These are phyloP conservation scores for Megaceryle alcyon DNA, from an alignment of 2,797 vertebrate genomes.

Conservation along the genomic window DNA sequence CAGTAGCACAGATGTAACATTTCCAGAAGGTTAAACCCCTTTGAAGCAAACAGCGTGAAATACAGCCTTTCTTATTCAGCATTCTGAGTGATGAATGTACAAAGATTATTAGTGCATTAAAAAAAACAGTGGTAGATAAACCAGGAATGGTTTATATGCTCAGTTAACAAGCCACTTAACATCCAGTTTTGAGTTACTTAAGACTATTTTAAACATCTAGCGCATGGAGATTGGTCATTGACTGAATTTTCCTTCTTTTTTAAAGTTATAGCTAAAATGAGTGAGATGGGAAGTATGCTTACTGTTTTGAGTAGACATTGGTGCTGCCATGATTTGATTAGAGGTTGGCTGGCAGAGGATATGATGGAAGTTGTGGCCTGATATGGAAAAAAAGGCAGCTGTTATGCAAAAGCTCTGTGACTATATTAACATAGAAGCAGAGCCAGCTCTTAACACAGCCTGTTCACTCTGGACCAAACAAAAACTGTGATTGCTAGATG, in stretches of 20 bases:
- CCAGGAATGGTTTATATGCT: neutral
- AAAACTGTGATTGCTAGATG: neutral
- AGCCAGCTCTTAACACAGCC: neutral
- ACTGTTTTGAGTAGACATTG: accelerated
- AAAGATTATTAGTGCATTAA: neutral
- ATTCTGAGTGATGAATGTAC: accelerated
- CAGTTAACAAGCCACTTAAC: neutral
- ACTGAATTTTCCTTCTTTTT: neutral
- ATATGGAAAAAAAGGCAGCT: neutral
- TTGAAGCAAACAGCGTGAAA: neutral
- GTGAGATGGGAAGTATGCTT: accelerated
- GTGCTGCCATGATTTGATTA: neutral
- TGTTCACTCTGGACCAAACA: neutral
- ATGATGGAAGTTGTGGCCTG: neutral
- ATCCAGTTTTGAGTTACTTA: neutral
- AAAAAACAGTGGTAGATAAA: neutral
- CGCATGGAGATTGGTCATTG: accelerated
- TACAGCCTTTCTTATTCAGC: neutral
- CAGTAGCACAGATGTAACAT: neutral
- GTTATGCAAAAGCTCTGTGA: neutral
- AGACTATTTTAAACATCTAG: neutral
- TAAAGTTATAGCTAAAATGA: neutral
- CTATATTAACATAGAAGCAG: neutral
- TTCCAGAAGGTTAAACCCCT: neutral
- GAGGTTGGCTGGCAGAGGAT: neutral